Conservation (phyloP, 1,140 invertebrate genomes). For the Oryzaephilus surinamensis region DNA sequence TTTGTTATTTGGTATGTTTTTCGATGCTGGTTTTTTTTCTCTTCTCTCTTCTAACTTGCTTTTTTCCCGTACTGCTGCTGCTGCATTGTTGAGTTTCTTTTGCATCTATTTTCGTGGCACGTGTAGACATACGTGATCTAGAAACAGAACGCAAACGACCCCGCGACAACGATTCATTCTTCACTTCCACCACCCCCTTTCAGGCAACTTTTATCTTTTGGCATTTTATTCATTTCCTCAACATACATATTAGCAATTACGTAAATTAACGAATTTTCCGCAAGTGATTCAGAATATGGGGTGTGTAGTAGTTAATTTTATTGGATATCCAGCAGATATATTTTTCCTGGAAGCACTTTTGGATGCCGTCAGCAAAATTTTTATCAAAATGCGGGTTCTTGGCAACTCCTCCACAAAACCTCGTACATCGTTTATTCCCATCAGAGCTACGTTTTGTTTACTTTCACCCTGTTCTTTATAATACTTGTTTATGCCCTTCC, state of each 20-base stretch:
- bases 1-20: conserved; percentile 19
- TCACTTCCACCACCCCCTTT: conserved; percentile 6
- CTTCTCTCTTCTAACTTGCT: conserved; percentile 1
- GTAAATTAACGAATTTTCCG: not conserved
- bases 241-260: too few species aligned
- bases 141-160: too few species aligned
- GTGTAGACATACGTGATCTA: conserved; percentile 9
- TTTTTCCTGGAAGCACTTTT: too few species aligned
- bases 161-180: conserved; percentile 2
- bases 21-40: conserved; percentile 9
- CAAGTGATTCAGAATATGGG: too few species aligned
- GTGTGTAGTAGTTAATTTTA: too few species aligned
- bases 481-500: not conserved
- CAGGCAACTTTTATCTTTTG: too few species aligned
- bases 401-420: not conserved
- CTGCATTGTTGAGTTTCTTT: not conserved
- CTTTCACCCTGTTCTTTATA: not conserved
- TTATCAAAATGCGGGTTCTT: not conserved
- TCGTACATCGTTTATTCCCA: not conserved
- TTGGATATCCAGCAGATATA: too few species aligned
- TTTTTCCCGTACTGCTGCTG: conserved; percentile 1
- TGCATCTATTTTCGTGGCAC: conserved; percentile 10
- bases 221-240: too few species aligned
- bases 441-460: not conserved
- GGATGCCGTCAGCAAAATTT: not conserved